phyloP scores from a whole-genome alignment of 2,113 vertebrate genomes.

The Micromys minutus region DNA sequence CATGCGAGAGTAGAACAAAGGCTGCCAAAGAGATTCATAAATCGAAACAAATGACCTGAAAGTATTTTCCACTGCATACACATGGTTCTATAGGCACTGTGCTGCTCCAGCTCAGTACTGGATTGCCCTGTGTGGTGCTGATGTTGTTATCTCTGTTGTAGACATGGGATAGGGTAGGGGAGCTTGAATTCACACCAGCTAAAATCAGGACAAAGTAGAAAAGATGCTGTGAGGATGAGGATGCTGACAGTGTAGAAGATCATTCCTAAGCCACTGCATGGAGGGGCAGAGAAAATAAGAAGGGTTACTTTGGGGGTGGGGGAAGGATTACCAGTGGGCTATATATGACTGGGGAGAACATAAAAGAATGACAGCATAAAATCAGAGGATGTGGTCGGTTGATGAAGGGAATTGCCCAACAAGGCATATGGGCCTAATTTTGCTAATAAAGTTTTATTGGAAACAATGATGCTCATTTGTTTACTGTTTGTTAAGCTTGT shows the following conservation, averaged over 20 bases:
- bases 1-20: slow-evolving; percentile 66
- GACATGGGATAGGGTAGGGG: neutral
- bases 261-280: neutral
- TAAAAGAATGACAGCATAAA: neutral
- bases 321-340: neutral
- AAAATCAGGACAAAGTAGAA: neutral
- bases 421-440: neutral
- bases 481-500: slow-evolving; percentile 3
- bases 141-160: neutral
- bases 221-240: neutral
- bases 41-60: slow-evolving; percentile 66
- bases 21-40: slow-evolving; percentile 67
- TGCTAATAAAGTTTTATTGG: slow-evolving; percentile 58
- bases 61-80: slow-evolving; percentile 26
- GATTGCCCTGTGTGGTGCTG: neutral
- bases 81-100: neutral
- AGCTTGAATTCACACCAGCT: neutral
- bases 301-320: no score
- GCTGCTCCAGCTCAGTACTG: fast-evolving
- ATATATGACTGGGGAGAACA: neutral
- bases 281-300: neutral
- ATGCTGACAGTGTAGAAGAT: neutral
- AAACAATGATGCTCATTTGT: neutral
- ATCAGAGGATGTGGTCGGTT: neutral
- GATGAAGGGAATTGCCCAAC: neutral